A percentile compares a stretch with the other conserved stretches of the same genome.
Conservation (phyloP, 2,113 vertebrate genomes). For the Thymallus thymallus region DNA sequence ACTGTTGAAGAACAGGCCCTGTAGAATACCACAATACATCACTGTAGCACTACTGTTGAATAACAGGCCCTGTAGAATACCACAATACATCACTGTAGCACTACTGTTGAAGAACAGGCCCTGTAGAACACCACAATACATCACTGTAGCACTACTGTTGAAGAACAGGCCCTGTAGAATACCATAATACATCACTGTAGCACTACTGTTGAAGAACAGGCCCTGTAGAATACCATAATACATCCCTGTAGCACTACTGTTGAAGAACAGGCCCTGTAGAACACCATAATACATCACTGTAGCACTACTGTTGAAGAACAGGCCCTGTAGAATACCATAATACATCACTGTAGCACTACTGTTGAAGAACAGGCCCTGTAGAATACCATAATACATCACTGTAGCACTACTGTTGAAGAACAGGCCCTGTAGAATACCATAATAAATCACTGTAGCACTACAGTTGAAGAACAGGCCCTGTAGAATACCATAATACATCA, state of each 20-base stretch:
- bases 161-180: constrained; percentile 80
- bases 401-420: constrained; percentile 85
- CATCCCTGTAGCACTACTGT: constrained; percentile 80
- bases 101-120: constrained; percentile 84
- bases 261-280: constrained; percentile 81
- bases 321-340: constrained; percentile 76
- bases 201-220: constrained; percentile 84
- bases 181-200: constrained; percentile 82
- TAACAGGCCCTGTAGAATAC: constrained; percentile 78
- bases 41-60: constrained; percentile 82
- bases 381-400: constrained; percentile 78
- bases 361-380: constrained; percentile 85
- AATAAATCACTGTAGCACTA: constrained; percentile 81
- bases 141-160: constrained; percentile 79
- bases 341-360: constrained; percentile 82
- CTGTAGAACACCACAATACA: constrained; percentile 83
- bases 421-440: constrained; percentile 79
- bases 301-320: constrained; percentile 85
- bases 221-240: constrained; percentile 82
- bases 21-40: constrained; percentile 78
- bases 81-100: constrained; percentile 82
- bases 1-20: constrained; percentile 86
- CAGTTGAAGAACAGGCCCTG: constrained; percentile 87
- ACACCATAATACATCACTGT: constrained; percentile 82
- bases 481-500: constrained; percentile 78